These are phyloP conservation scores for Lithobates pipiens DNA, from an alignment of 2,797 vertebrate species.

Conservation along the genomic window DNA sequence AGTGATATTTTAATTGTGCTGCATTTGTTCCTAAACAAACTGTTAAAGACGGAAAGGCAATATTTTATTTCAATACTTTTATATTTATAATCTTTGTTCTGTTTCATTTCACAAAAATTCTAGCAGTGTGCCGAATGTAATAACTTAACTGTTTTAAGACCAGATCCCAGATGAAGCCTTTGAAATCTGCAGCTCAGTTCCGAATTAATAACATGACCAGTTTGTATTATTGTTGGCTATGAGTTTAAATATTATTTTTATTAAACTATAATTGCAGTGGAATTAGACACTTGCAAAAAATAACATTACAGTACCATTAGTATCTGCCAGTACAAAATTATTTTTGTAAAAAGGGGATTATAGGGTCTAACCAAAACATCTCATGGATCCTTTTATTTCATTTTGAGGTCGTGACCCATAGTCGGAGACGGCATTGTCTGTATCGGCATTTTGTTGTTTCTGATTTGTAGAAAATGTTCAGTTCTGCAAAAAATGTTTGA, in stretches of 20 bases:
- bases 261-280: neutral
- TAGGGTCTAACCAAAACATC: neutral
- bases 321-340: neutral
- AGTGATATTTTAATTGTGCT: neutral
- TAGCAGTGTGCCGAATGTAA: neutral
- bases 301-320: neutral
- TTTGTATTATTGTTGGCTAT: neutral
- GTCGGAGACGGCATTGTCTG: neutral
- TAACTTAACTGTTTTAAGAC: neutral
- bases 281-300: neutral
- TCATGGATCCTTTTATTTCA: neutral
- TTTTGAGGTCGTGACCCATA: neutral
- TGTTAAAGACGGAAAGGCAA: neutral
- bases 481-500: too few relatives aligned
- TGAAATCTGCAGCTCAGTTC: neutral
- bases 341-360: constrained; percentile 2
- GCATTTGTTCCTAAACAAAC: neutral
- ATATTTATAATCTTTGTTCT: neutral
- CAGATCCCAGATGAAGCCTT: neutral
- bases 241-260: neutral
- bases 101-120: neutral
- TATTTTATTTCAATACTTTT: neutral
- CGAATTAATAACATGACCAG: neutral
- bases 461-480: neutral
- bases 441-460: neutral